Conservation (phyloP, 2,113 vertebrate species). For the Notothenia coriiceps region DNA sequence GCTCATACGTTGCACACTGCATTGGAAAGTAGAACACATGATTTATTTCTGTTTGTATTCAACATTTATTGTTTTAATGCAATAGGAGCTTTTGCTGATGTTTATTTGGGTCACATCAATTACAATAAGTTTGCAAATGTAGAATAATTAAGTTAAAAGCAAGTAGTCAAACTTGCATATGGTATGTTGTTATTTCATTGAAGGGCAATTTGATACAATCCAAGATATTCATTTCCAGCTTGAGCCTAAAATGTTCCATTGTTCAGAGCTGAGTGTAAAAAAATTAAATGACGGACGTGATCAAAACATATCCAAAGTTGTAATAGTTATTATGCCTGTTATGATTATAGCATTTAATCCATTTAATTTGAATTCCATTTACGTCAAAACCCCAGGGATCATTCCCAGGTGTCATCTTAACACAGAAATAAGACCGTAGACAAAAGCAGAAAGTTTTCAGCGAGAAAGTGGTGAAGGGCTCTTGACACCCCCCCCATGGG, state of each 20-base stretch:
- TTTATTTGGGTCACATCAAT: conserved; percentile 40
- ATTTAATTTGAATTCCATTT: conserved; percentile 68
- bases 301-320: conserved; percentile 55
- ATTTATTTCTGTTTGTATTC: conserved; percentile 56
- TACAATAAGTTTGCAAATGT: conserved; percentile 12
- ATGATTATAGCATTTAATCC: conserved; percentile 70
- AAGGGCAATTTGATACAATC: background rate
- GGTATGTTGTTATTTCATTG: background rate
- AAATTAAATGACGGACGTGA: conserved; percentile 43
- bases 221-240: conserved; percentile 26
- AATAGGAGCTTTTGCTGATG: conserved; percentile 8
- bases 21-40: conserved; percentile 49
- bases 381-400: conserved; percentile 57
- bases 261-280: conserved; percentile 10
- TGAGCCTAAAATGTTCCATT: conserved; percentile 12
- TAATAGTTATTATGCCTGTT: conserved; percentile 57
- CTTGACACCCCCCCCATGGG: conserved; percentile 49
- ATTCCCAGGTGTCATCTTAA: conserved; percentile 76
- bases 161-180: conserved; percentile 1
- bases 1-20: conserved; percentile 31
- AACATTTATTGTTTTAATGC: conserved; percentile 43
- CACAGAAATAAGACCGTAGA: conserved; percentile 70
- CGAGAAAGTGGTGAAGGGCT: conserved; percentile 52
- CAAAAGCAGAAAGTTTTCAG: conserved; percentile 66
- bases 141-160: background rate